Evolutionary conservation across 2,888 invertebrate species (phyloP).

Genomic region (Archips crataeganus): DNA sequence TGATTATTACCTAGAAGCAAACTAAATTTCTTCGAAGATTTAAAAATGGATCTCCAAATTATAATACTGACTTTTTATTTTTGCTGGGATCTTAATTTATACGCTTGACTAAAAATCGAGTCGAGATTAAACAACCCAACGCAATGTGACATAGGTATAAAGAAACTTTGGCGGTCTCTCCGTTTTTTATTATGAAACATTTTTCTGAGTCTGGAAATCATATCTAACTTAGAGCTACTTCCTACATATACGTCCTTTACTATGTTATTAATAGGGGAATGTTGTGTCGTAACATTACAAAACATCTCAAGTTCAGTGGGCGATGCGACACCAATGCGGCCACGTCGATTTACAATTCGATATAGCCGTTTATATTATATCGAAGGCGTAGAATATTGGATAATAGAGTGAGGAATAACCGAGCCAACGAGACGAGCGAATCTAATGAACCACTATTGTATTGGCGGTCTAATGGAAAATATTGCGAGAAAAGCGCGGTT

Average conservation of each 20-base stretch:
- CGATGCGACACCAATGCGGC: conserved; percentile 9
- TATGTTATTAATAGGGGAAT: background rate
- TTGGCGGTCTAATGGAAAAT: conserved; percentile 32
- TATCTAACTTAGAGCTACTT: background rate
- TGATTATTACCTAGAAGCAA: conserved; percentile 2
- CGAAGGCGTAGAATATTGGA: conserved; percentile 17
- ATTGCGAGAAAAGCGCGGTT: conserved; percentile 22
- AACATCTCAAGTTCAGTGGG: conserved; percentile 8
- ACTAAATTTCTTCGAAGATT: background rate
- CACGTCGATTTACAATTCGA: conserved; percentile 19
- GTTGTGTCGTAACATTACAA: conserved; percentile 22
- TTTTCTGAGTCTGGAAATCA: background rate
- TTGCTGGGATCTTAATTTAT: background rate
- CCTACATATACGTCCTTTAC: background rate
- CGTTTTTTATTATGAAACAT: background rate
- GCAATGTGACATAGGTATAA: background rate
- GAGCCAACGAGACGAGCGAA: conserved; percentile 11
- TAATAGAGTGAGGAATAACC: conserved; percentile 20
- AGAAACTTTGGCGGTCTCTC: background rate
- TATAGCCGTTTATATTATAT: conserved; percentile 7
- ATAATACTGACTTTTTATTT: background rate
- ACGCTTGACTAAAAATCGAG: background rate
- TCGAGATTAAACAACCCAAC: background rate
- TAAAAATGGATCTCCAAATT: background rate
- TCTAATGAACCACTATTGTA: conserved; percentile 39